Base-by-base conservation (phyloP, 2,888 invertebrate species). In the Drosophila robusta region DNA sequence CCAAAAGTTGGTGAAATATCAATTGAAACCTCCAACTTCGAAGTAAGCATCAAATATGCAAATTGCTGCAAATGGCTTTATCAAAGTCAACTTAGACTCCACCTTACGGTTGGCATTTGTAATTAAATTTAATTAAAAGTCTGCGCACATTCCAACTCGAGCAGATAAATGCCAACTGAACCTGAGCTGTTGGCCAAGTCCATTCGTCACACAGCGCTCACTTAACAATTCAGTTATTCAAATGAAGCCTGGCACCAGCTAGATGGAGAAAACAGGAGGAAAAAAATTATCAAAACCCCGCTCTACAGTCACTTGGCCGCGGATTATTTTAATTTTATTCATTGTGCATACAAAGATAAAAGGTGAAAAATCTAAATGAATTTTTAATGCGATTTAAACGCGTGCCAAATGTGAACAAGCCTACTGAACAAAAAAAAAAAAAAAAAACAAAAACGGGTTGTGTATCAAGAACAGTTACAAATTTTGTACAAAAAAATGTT, bases 321-420 rank as follows among this genome's bases (percentile, higher is more conserved):
- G 83, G 83, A 82, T 85, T 83, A 84, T 82, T 83, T 82, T 85
- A 83, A 83, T 83, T 85, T 84, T 78, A 85, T 82, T 83, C 83
- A 84, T 85, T 82, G 83, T 78, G 83, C 82, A 78, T 71, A 70
- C 82, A 80, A 62, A 83, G 85, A 83, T 83, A 83, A 83, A 83
- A 84, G 80, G 85, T 82, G 78, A 82, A 80, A 82, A 82, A 76
- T 82, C 78, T 74, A 82, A 84, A 83, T 85, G 80, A 83, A 83
- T 84, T 74, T 76, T 80, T 80, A 83, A 85, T 76, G 85, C 69
- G 70, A 69, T 70, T 81, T 71, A 70, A 68, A 62, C 51, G 75
- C 50, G 47, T n/a, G 67, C 57, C 46, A 67, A 47, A 61, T 52
- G 68, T 50, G 45, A 36, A n/a, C 24, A 46, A 12, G 38, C 26